Conservation (phyloP, 2,113 vertebrate species). For the Amphiprion ocellaris region DNA sequence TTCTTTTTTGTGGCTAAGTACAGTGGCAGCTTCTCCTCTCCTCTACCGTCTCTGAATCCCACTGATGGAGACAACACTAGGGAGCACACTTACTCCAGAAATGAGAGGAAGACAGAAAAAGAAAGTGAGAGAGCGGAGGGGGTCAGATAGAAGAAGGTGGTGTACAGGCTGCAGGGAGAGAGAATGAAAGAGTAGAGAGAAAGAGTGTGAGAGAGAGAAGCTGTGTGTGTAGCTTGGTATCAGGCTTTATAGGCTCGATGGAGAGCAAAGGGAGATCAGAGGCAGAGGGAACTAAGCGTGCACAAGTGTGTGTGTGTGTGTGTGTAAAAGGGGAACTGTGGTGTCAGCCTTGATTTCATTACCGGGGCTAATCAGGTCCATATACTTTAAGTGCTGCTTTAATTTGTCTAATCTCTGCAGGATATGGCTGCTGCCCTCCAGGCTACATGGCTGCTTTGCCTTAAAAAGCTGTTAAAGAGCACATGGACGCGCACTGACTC, state of each 20-base stretch:
- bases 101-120: slow-evolving; percentile 59
- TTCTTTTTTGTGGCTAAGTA: neutral
- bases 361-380: slow-evolving; percentile 76
- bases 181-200: slow-evolving; percentile 18
- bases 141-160: slow-evolving; percentile 30
- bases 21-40: neutral
- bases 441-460: slow-evolving; percentile 58
- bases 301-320: neutral
- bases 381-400: slow-evolving; percentile 80
- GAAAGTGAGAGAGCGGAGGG: neutral
- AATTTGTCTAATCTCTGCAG: slow-evolving; percentile 77
- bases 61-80: slow-evolving; percentile 77
- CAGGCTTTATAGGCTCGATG: slow-evolving; percentile 50
- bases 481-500: slow-evolving; percentile 1
- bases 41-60: slow-evolving; percentile 4
- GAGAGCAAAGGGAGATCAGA: slow-evolving; percentile 57
- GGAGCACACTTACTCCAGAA: slow-evolving; percentile 84
- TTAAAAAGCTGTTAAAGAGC: slow-evolving; percentile 42
- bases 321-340: slow-evolving; percentile 32
- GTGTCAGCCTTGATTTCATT: slow-evolving; percentile 78
- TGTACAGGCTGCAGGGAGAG: slow-evolving; percentile 49
- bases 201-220: slow-evolving; percentile 19
- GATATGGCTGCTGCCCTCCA: slow-evolving; percentile 56
- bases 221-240: slow-evolving; percentile 45
- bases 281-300: slow-evolving; percentile 34